Evolutionary conservation across 1,140 invertebrate species (phyloP).

Genomic region (Papilio dardanus): DNA sequence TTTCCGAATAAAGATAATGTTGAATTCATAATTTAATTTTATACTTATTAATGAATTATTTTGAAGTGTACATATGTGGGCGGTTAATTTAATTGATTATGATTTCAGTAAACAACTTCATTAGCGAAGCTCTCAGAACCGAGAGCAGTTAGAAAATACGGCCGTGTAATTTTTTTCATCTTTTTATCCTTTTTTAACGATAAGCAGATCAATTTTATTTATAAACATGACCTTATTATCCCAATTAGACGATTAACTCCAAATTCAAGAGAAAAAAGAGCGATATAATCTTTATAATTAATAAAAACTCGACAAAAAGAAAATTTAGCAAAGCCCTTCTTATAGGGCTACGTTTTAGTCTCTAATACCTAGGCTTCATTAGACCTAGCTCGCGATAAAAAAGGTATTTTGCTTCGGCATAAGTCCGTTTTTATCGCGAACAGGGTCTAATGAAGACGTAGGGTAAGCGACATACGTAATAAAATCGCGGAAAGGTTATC

Average conservation of each 20-base stretch:
- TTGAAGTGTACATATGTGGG: not conserved
- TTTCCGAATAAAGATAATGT: too few species aligned
- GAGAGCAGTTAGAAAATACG: not conserved
- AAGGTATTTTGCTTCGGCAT: too few species aligned
- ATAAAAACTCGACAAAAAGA: too few species aligned
- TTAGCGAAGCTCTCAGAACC: not conserved
- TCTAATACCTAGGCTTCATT: too few species aligned
- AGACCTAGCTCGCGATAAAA: too few species aligned
- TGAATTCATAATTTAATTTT: too few species aligned
- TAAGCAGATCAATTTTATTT: not conserved
- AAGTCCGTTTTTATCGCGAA: too few species aligned
- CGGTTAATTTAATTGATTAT: conserved; percentile 16
- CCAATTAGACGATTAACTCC: not conserved
- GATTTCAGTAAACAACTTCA: conserved; percentile 1
- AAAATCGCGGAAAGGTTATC: too few species aligned
- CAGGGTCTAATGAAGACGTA: too few species aligned
- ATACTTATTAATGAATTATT: not conserved
- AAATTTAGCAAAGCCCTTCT: too few species aligned
- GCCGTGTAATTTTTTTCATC: not conserved
- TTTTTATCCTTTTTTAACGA: not conserved
- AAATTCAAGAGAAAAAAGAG: not conserved
- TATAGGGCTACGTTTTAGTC: too few species aligned
- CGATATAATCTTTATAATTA: not conserved
- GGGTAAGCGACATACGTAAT: too few species aligned
- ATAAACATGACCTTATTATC: not conserved